Conservation (phyloP, 1,140 invertebrate genomes). For the Hermetia illucens region DNA sequence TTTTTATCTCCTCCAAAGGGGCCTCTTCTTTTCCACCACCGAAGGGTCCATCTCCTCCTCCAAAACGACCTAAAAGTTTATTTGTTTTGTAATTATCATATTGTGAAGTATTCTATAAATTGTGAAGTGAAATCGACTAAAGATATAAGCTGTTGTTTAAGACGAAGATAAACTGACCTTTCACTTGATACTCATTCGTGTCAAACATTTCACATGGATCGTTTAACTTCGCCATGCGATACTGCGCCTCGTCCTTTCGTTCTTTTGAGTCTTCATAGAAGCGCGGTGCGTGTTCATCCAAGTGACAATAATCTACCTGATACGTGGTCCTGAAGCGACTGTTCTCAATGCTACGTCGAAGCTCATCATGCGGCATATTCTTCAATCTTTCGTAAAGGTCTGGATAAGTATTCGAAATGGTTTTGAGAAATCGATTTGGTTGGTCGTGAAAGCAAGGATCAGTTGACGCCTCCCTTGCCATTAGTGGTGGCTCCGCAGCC, state of each 20-base stretch:
- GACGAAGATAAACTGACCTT: too few relatives aligned
- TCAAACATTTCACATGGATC: too few relatives aligned
- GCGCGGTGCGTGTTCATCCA: conserved; percentile 30
- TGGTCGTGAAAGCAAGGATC: conserved; percentile 16
- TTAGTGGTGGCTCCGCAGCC: conserved; percentile 17
- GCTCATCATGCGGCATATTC: conserved; percentile 31
- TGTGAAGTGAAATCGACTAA: too few relatives aligned
- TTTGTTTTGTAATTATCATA: conserved; percentile 16
- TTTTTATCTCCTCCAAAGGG: conserved; percentile 20
- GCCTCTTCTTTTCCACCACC: conserved; percentile 22
- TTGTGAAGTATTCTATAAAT: too few relatives aligned
- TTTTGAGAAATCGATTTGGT: conserved; percentile 25
- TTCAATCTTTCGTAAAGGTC: conserved; percentile 36
- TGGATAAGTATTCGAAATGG: conserved; percentile 30
- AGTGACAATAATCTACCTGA: conserved; percentile 36
- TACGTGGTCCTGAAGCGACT: conserved; percentile 39
- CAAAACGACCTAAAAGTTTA: conserved; percentile 16
- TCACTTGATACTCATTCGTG: too few relatives aligned
- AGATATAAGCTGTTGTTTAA: too few relatives aligned
- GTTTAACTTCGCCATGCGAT: too few relatives aligned
- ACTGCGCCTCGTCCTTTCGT: conserved; percentile 17
- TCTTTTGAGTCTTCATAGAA: conserved; percentile 24
- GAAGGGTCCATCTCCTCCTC: conserved; percentile 10
- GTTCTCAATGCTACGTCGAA: conserved; percentile 31
- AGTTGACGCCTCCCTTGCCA: conserved; percentile 9